A percentile compares a stretch with the other conserved stretches of the same genome.
Evolutionary conservation across 2,888 invertebrate species (phyloP).

Genomic region (Saturnia pavonia): DNA sequence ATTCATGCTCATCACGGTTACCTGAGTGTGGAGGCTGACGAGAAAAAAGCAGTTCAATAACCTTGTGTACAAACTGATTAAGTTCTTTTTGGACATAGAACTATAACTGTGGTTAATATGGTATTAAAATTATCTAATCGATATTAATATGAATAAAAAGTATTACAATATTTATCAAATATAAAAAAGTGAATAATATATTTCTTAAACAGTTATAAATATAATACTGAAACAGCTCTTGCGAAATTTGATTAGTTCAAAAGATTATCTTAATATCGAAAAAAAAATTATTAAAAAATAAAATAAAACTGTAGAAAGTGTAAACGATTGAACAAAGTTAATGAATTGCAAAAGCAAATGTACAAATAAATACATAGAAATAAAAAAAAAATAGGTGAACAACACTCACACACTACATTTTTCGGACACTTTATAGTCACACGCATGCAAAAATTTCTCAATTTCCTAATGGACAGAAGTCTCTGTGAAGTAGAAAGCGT

Average conservation of each 20-base stretch:
- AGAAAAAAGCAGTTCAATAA: constrained; percentile 32
- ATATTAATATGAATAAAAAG: neutral
- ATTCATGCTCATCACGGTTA: constrained; percentile 98
- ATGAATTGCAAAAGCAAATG: constrained; percentile 17
- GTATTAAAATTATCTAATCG: neutral
- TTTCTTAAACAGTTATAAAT: neutral
- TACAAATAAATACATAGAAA: constrained; percentile 11
- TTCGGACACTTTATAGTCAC: constrained; percentile 55
- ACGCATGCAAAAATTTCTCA: constrained; percentile 32
- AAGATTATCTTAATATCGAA: neutral
- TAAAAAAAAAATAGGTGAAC: constrained; percentile 18
- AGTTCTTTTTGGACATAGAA: neutral
- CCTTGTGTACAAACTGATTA: constrained; percentile 4
- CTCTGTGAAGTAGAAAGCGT: constrained; percentile 30
- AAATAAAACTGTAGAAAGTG: neutral
- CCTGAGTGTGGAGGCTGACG: constrained; percentile 96
- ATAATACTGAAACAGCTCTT: constrained; percentile 2
- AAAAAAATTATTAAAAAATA: neutral
- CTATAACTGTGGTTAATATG: neutral
- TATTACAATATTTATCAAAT: neutral
- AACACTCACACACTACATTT: constrained; percentile 40
- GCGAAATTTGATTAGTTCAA: neutral
- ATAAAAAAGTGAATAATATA: neutral
- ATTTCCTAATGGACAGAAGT: constrained; percentile 30
- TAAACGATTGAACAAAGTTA: constrained; percentile 5